A percentile compares a stretch with the other conserved stretches of the same genome.
phyloP scores from a whole-genome alignment of 2,888 invertebrate species.

The Alsophila aescularia region DNA sequence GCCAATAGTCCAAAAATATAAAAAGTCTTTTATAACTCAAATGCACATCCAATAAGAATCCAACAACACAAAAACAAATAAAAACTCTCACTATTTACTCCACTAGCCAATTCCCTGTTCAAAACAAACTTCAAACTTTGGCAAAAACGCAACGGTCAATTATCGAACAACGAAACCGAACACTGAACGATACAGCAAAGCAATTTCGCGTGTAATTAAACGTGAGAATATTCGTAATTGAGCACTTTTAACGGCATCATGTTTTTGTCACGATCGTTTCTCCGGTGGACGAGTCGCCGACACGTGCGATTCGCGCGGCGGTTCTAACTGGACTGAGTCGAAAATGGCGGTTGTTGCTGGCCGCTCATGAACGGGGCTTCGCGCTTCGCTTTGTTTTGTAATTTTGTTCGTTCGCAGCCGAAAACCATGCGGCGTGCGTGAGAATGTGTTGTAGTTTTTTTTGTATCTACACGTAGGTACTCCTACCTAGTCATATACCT shows the following conservation, averaged over 20 bases:
- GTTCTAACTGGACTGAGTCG: constrained; percentile 70
- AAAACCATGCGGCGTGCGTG: constrained; percentile 19
- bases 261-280: constrained; percentile 59
- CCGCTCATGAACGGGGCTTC: neutral
- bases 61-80: constrained; percentile 52
- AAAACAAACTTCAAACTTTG: constrained; percentile 44
- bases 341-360: constrained; percentile 42
- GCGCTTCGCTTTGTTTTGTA: neutral
- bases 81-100: constrained; percentile 28
- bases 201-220: constrained; percentile 41
- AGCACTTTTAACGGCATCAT: constrained; percentile 51
- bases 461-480: too few species aligned
- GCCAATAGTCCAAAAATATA: constrained; percentile 19
- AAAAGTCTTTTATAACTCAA: constrained; percentile 25
- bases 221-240: constrained; percentile 40
- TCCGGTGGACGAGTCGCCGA: constrained; percentile 39
- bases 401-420: too few species aligned
- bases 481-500: too few species aligned
- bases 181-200: constrained; percentile 33
- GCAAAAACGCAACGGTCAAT: constrained; percentile 32
- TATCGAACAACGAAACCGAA: constrained; percentile 22
- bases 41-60: constrained; percentile 58
- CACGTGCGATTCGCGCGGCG: constrained; percentile 50
- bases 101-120: constrained; percentile 31
- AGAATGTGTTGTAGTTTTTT: too few species aligned